Conservation (phyloP, 2,888 invertebrate species). For the Aelia acuminata region DNA sequence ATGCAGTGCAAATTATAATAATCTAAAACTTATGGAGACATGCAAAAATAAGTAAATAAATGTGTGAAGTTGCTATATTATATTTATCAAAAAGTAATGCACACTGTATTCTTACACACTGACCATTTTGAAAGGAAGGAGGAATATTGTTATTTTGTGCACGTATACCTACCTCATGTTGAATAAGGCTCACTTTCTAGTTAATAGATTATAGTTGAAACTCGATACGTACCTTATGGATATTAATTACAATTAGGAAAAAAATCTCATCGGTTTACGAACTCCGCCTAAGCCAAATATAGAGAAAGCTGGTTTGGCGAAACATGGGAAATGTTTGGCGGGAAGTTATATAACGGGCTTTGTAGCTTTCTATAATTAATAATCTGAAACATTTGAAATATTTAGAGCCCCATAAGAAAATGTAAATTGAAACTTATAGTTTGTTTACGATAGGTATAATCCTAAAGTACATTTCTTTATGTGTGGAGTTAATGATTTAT, state of each 20-base stretch:
- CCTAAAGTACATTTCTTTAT: no score
- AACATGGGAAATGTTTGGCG: background rate
- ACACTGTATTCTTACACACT: no score
- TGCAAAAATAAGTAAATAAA: no score
- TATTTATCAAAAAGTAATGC: no score
- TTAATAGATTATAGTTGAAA: background rate
- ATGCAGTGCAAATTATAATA: no score
- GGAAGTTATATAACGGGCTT: background rate
- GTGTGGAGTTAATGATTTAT: no score
- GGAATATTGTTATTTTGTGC: no score
- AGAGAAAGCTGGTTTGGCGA: slow-evolving; percentile 10
- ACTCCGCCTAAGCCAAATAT: background rate
- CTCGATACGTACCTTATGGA: background rate
- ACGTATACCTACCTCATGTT: no score
- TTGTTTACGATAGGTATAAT: background rate
- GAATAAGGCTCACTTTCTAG: no score
- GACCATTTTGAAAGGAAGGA: no score
- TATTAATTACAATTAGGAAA: background rate
- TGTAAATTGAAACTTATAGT: background rate
- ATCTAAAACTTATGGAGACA: no score
- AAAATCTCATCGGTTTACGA: background rate
- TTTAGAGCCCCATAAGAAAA: background rate
- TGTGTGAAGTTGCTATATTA: no score
- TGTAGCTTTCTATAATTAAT: slow-evolving; percentile 35
- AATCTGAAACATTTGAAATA: background rate